Evolutionary conservation across 2,888 invertebrate species (phyloP).

Genomic region (Carcina quercana): DNA sequence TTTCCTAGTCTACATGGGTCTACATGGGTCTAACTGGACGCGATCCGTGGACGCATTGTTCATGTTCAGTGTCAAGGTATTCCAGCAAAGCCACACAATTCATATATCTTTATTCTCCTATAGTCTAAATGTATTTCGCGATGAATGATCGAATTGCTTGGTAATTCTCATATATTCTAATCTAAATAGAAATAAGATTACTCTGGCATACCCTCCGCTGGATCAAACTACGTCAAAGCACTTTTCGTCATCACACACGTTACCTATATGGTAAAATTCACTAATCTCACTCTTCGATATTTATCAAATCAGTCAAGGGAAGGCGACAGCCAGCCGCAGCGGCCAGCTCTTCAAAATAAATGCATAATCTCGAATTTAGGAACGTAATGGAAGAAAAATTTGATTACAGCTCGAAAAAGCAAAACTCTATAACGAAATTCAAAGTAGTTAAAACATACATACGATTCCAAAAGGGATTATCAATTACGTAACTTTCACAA

Average conservation of each 20-base stretch:
- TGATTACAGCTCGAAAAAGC: conserved; percentile 21
- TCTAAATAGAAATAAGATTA: conserved; percentile 60
- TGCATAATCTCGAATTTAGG: conserved; percentile 37
- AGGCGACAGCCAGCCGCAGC: conserved; percentile 24
- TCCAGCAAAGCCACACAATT: conserved; percentile 46
- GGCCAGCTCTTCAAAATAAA: conserved; percentile 27
- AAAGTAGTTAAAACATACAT: conserved; percentile 37
- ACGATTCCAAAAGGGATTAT: conserved; percentile 39
- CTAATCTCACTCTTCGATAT: conserved; percentile 61
- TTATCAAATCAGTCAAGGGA: conserved; percentile 60
- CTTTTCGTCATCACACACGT: conserved; percentile 52
- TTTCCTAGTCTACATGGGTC: conserved; percentile 24
- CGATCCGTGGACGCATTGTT: conserved; percentile 35
- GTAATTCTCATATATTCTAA: conserved; percentile 69
- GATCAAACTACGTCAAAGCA: conserved; percentile 55
- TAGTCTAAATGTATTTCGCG: conserved; percentile 66
- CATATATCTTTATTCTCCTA: conserved; percentile 62
- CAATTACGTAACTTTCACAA: conserved; percentile 37
- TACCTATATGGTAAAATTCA: conserved; percentile 52
- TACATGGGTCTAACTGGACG: conserved; percentile 44
- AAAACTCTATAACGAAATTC: conserved; percentile 14
- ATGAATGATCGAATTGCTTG: conserved; percentile 72
- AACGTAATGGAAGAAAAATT: conserved; percentile 32
- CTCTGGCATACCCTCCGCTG: conserved; percentile 54
- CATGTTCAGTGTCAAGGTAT: conserved; percentile 35